Evolutionary conservation across 2,113 vertebrate genomes (phyloP).

Genomic region (Melanerpes aurifrons): DNA sequence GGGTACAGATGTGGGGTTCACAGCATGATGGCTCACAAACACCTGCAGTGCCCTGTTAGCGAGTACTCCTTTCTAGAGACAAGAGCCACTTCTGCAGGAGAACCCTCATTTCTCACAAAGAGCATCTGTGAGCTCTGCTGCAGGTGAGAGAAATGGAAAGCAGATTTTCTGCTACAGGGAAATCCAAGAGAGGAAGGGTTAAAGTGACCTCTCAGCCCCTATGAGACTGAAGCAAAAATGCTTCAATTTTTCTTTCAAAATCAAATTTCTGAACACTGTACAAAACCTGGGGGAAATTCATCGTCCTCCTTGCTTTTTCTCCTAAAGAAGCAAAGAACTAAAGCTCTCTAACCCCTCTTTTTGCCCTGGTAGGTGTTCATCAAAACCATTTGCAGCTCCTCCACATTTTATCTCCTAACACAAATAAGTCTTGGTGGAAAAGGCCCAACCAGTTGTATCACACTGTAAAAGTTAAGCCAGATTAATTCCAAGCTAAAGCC

Average conservation of each 20-base stretch:
- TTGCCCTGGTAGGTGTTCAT: neutral
- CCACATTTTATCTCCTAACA: neutral
- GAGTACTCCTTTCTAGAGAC: neutral
- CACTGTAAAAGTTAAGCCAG: neutral
- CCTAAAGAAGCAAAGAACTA: neutral
- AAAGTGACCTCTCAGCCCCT: neutral
- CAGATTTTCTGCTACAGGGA: neutral
- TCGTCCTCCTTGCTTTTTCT: neutral
- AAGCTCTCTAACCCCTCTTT: neutral
- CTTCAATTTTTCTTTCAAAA: neutral
- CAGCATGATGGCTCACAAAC: rapidly evolving
- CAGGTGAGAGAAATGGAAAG: neutral
- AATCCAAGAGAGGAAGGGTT: neutral
- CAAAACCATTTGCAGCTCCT: neutral
- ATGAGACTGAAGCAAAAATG: neutral
- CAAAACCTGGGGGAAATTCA: neutral
- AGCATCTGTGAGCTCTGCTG: neutral
- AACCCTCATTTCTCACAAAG: neutral
- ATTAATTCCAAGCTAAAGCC: conserved; percentile 24
- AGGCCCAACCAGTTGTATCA: neutral
- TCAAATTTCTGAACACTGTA: neutral
- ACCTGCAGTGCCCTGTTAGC: neutral
- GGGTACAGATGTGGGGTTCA: neutral
- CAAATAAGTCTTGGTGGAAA: neutral
- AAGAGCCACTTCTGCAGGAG: neutral